Base-by-base conservation (phyloP, 2,888 invertebrate genomes). In the Philereme transversata region DNA sequence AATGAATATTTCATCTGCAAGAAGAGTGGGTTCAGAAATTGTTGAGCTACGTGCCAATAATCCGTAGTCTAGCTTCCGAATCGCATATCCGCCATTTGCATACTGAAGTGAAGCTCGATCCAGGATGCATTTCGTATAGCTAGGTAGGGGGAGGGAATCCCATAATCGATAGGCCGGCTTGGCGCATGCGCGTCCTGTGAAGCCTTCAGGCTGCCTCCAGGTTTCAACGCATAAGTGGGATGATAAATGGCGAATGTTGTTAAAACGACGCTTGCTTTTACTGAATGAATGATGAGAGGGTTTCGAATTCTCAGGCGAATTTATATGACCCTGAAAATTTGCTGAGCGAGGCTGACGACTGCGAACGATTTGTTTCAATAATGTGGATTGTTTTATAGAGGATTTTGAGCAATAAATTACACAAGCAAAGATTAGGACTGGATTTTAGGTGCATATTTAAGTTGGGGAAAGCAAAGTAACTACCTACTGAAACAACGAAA, bases 121-220 rank as follows among this genome's bases (percentile, higher is more conserved):
- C 48, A 60, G 60, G 60, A 65, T 65, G 68, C 65, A 67, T 52
- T 68, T 64, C 47, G 60, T 60, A 59, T 47, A 55, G 62, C 43
- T 60, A 60, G 53, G 59, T 61, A 58, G 58, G 60, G 46, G 22
- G 51, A 52, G 60, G 58, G 53, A 49, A 38, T 50, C 46, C 60
- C 57, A 51, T 56, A 68, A 70, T 70, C 70, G 64, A 70, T 70
- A 68, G 70, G 68, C 51, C 46, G 52, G 58, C 56, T 61, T 47
- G 54, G 70, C 70, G 70, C 70, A 70, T 70, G 70, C 70, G 70
- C 52, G 34, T 60, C 68, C 64, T 57, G 56, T 11, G 41, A 61
- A 67, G 63, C 66, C 66, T 66, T 9, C 41, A 66, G 62, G 62
- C 65, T 65, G 22, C 40, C 40, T 8, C 47, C 55, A 63, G 67